A percentile compares a stretch with the other conserved stretches of the same genome.
These are phyloP conservation scores for Hemicentrotus pulcherrimus DNA, from an alignment of 35 echinoderm and acorn worm species.

Conservation along the genomic window DNA sequence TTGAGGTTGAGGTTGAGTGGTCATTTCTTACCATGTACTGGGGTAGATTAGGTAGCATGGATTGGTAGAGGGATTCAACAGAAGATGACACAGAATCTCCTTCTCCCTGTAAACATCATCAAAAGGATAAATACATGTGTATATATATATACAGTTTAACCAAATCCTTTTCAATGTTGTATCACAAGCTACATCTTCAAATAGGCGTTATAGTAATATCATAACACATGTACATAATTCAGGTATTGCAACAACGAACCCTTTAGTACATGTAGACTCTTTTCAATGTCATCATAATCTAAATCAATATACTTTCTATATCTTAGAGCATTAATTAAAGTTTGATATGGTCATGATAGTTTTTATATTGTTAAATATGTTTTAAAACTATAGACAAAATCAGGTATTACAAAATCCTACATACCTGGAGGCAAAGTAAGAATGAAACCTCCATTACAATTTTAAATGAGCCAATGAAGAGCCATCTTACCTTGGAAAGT, in stretches of 20 bases:
- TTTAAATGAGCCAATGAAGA: neutral
- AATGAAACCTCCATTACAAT: neutral
- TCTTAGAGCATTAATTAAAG: too few species aligned
- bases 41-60: slow-evolving; percentile 97
- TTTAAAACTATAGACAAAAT: neutral
- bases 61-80: slow-evolving; percentile 88
- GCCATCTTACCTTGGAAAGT: slow-evolving; percentile 81
- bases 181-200: too few species aligned
- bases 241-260: too few species aligned
- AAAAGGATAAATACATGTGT: neutral
- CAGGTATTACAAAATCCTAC: neutral
- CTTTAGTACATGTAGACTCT: too few species aligned
- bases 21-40: slow-evolving; percentile 92
- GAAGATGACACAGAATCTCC: slow-evolving; percentile 73
- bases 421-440: neutral
- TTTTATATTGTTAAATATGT: too few species aligned
- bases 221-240: too few species aligned
- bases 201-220: too few species aligned
- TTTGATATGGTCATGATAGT: too few species aligned
- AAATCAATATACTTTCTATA: too few species aligned
- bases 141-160: too few species aligned
- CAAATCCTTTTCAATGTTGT: too few species aligned
- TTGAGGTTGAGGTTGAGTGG: neutral
- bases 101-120: slow-evolving; percentile 67
- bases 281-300: too few species aligned